Conservation (phyloP, 1,140 invertebrate species). For the Phortica variegata region DNA sequence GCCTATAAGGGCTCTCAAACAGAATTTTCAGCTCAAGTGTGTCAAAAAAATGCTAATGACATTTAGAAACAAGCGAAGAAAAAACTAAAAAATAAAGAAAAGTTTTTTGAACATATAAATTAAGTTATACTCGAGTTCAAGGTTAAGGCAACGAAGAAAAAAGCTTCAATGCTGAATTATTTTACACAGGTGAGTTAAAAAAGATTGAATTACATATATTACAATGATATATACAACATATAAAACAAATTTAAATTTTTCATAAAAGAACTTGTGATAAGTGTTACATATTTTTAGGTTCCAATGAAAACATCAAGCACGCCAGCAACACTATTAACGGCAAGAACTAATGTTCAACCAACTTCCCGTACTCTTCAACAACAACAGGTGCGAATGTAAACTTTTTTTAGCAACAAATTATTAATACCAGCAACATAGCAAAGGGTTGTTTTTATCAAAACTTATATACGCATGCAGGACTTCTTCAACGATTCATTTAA, state of each 20-base stretch:
- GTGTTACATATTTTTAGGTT: neutral
- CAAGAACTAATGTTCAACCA: no score
- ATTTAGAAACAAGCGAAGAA: neutral
- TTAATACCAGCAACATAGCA: no score
- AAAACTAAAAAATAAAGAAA: slow-evolving; percentile 7
- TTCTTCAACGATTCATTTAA: no score
- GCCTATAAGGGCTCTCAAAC: slow-evolving; percentile 15
- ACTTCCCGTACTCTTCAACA: neutral
- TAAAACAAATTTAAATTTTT: neutral
- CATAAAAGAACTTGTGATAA: neutral
- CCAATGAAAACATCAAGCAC: slow-evolving; percentile 1
- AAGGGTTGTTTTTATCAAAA: no score
- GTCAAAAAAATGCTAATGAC: neutral
- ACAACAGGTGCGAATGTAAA: neutral
- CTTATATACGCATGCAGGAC: no score
- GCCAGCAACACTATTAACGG: neutral
- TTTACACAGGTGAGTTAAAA: slow-evolving; percentile 1
- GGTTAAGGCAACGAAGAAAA: slow-evolving; percentile 12
- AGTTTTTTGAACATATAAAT: slow-evolving; percentile 13
- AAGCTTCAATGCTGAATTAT: slow-evolving; percentile 3
- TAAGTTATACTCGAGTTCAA: slow-evolving; percentile 12
- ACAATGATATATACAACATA: slow-evolving; percentile 1
- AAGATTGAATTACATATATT: neutral
- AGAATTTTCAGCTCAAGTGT: slow-evolving; percentile 12
- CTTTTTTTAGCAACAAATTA: no score